These are phyloP conservation scores for Tolypeutes matacus DNA, from an alignment of 2,797 vertebrate genomes.

Conservation along the genomic window DNA sequence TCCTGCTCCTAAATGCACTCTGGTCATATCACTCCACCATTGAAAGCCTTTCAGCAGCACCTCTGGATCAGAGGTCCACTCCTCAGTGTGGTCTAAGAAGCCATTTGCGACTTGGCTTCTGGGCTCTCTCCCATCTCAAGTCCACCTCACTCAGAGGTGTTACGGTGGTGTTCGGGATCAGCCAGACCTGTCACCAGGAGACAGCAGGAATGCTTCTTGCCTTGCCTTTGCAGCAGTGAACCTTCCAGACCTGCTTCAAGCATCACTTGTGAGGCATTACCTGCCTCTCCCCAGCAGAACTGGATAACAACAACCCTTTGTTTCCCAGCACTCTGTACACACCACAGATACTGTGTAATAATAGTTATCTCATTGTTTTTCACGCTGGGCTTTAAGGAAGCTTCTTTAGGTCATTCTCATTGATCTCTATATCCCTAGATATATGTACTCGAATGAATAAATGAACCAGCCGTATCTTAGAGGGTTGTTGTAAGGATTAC, in stretches of 20 bases:
- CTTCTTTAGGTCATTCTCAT: not conserved
- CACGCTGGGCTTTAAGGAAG: not conserved
- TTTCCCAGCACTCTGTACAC: not conserved
- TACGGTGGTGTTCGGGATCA: too few relatives aligned
- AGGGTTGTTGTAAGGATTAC: not conserved
- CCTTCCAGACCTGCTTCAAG: not conserved
- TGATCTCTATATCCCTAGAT: not conserved
- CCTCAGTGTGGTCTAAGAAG: rapidly evolving
- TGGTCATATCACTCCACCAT: not conserved
- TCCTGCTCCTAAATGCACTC: not conserved
- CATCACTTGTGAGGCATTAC: not conserved
- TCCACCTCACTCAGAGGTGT: not conserved
- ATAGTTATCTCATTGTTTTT: not conserved
- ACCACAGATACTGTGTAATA: rapidly evolving
- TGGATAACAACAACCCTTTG: not conserved
- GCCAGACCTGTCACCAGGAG: not conserved
- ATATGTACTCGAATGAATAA: not conserved
- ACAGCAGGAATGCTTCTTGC: not conserved
- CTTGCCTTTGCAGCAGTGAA: not conserved
- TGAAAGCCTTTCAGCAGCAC: not conserved
- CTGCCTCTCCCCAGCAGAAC: not conserved
- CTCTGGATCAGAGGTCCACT: not conserved
- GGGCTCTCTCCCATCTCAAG: not conserved
- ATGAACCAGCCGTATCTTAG: not conserved
- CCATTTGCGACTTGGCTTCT: not conserved